phyloP scores from a whole-genome alignment of 2,113 vertebrate genomes.

The Pseudopodoces humilis region DNA sequence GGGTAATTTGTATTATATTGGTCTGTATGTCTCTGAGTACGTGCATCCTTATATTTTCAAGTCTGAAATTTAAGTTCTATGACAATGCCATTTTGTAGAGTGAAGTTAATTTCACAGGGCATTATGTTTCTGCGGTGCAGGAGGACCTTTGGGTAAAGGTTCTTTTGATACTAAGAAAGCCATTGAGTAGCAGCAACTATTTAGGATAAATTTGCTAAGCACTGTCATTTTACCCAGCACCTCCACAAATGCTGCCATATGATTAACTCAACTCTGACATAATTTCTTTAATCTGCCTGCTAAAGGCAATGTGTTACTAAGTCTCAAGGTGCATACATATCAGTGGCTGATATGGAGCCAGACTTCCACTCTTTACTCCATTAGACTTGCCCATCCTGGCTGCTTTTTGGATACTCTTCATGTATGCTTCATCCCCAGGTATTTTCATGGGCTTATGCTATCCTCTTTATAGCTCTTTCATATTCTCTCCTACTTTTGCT shows the following conservation, averaged over 20 bases:
- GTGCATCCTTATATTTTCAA: neutral
- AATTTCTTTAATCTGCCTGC: neutral
- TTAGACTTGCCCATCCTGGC: neutral
- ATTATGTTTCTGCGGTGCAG: neutral
- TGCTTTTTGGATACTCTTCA: neutral
- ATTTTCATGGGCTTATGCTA: neutral
- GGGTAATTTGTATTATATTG: neutral
- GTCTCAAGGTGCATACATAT: neutral
- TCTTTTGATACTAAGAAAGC: neutral
- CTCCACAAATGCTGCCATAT: neutral
- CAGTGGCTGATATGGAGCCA: neutral
- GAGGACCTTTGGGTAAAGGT: neutral
- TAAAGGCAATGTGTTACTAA: neutral
- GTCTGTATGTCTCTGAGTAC: neutral
- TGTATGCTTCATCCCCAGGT: fast-evolving
- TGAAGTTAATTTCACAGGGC: neutral
- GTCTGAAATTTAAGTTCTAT: neutral
- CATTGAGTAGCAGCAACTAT: neutral
- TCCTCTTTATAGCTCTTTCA: neutral
- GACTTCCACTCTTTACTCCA: neutral
- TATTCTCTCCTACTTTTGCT: neutral
- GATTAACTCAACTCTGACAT: neutral
- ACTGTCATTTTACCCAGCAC: neutral
- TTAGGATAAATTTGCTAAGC: neutral
- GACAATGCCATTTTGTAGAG: neutral